These are phyloP conservation scores for Teleopsis dalmanni DNA, from an alignment of 1,140 invertebrate genomes.

Conservation along the genomic window DNA sequence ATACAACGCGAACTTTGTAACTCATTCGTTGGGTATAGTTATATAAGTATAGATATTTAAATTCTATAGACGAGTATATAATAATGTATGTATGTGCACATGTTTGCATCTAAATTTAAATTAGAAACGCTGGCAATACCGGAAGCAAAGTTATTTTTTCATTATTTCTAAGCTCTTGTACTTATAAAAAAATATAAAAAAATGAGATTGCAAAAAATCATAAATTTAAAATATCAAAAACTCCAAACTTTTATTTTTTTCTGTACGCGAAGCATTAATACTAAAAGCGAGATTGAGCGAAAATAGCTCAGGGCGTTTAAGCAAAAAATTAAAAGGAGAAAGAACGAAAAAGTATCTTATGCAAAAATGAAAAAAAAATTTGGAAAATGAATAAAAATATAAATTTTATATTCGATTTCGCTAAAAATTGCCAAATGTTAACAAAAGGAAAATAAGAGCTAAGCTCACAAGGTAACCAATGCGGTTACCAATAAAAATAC, in stretches of 20 bases:
- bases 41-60: too few species aligned
- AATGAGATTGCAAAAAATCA: constrained; percentile 4
- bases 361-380: neutral
- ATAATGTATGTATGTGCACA: too few species aligned
- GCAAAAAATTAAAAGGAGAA: neutral
- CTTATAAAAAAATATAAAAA: neutral
- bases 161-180: constrained; percentile 14
- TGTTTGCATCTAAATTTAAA: constrained; percentile 7
- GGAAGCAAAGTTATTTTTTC: constrained; percentile 17
- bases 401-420: neutral
- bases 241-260: constrained; percentile 4
- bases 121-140: constrained; percentile 11
- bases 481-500: neutral
- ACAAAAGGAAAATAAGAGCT: too few species aligned
- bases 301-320: constrained; percentile 5
- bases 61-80: too few species aligned
- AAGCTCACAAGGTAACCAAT: too few species aligned
- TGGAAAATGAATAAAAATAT: neutral
- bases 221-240: constrained; percentile 11
- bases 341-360: neutral
- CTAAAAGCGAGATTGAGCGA: constrained; percentile 8
- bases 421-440: neutral
- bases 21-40: too few species aligned
- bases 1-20: too few species aligned
- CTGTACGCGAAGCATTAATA: too few species aligned